Evolutionary conservation across 2,888 invertebrate genomes (phyloP).

Genomic region (Dasypogon diadema): DNA sequence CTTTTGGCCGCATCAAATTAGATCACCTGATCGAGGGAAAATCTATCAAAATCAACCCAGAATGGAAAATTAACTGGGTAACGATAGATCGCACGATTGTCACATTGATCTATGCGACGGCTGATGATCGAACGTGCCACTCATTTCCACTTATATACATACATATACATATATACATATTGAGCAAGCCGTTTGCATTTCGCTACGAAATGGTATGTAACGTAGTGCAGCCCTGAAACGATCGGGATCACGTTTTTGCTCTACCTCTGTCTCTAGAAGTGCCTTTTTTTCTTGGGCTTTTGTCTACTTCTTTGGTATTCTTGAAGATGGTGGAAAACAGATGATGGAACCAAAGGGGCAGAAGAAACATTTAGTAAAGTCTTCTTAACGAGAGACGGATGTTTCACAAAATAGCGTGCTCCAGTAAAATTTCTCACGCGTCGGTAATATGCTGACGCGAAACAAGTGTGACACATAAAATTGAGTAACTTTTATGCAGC

Average conservation of each 20-base stretch:
- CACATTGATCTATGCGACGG: background rate
- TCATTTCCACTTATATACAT: constrained; percentile 31
- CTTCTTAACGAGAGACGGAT: constrained; percentile 18
- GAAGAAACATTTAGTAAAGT: background rate
- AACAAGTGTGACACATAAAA: constrained; percentile 15
- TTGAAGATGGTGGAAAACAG: background rate
- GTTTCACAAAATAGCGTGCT: constrained; percentile 30
- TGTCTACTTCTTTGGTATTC: background rate
- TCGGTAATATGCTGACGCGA: background rate
- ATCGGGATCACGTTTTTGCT: constrained; percentile 11
- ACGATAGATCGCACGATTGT: constrained; percentile 23
- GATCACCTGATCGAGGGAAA: background rate
- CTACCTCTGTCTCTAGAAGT: background rate
- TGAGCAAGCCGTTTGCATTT: background rate
- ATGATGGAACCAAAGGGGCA: background rate
- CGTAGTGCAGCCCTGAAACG: constrained; percentile 7
- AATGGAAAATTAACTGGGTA: constrained; percentile 12
- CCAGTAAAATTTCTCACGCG: constrained; percentile 35
- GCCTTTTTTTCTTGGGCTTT: background rate
- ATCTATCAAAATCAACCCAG: constrained; percentile 11
- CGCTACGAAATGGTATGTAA: background rate
- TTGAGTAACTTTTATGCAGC: constrained; percentile 8
- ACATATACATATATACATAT: too few species aligned
- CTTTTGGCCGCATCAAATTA: too few species aligned
- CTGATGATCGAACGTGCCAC: background rate